These are phyloP conservation scores for Neoitamus cyanurus DNA, from an alignment of 2,888 invertebrate species.

Conservation along the genomic window DNA sequence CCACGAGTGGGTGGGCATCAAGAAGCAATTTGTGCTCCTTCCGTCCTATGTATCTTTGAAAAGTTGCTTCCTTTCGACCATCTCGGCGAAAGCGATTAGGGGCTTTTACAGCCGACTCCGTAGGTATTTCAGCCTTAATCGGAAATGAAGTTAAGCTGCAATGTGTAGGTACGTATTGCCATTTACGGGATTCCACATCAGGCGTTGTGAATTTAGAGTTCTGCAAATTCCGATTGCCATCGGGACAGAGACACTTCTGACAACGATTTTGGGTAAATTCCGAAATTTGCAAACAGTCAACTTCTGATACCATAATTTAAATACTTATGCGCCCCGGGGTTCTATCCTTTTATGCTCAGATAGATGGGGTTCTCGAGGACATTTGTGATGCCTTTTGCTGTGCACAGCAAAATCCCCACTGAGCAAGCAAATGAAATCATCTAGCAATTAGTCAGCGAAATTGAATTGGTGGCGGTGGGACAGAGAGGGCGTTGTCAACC, in stretches of 20 bases:
- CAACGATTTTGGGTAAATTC: not conserved
- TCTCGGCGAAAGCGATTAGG: not conserved
- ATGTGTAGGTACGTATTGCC: not conserved
- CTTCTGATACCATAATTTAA: not conserved
- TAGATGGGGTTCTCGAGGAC: not conserved
- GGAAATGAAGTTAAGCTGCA: not conserved
- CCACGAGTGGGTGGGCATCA: not conserved
- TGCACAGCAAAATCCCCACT: not conserved
- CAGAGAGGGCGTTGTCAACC: not conserved
- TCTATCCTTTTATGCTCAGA: not conserved
- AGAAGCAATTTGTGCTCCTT: not conserved
- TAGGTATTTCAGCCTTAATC: not conserved
- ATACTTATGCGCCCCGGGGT: not conserved
- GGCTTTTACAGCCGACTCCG: not conserved
- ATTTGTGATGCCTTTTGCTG: not conserved
- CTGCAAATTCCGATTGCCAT: not conserved
- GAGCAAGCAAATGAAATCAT: conserved; percentile 27
- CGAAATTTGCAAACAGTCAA: not conserved
- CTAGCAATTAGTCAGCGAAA: conserved; percentile 25
- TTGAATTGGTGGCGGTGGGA: not conserved
- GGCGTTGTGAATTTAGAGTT: not conserved
- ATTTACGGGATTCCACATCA: not conserved
- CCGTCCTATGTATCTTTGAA: not conserved
- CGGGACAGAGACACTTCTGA: not conserved
- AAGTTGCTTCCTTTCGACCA: not conserved